Evolutionary conservation across 2,888 invertebrate species (phyloP), one percentile per base, ranked within the genome.

Genomic region (Antitype chi): DNA sequence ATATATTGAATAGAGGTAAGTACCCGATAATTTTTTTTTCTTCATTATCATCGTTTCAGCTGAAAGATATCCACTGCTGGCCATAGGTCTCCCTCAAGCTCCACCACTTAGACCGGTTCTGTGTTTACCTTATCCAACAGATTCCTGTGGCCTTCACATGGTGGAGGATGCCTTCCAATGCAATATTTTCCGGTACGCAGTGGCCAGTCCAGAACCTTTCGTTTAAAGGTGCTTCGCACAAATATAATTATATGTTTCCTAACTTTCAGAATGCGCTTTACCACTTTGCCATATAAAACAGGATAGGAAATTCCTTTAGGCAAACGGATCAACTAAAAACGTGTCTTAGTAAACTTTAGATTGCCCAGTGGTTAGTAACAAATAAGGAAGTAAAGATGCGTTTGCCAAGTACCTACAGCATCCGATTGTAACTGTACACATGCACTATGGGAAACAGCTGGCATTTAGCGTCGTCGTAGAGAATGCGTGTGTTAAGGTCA

Each of bases 401-500:
- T 78, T 75, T 52, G 76, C 76, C 75, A 80, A 83, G 85, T 86
- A 38, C 53, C 23, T 53, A 86, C 64, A 77, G 78, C 70, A 78
- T 76, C 64, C 71, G 52, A 78, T 59, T 66, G 57, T 79, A 82
- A 59, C 82, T 76, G 74, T 38, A 63, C 52, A 23, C 49, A 72
- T 83, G 82, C 80, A 71, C 76, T 75, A 84, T 87, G 87, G 68
- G 87, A 87, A 87, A 20, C 63, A 32, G 73, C 25, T 87, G 87
- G 53, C 87, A 87, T 87, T 87, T 85, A 81, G 59, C 68, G 28
- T 32, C 69, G 70, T 74, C 81, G 76, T 55, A 59, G 64, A 76
- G 74, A 84, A 79, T 71, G 76, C 76, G 63, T 62, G 53, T 67
- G 72, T 60, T 75, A 76, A 81, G 76, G 79, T 83, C 85, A 82